Evolutionary conservation across 2,888 invertebrate species (phyloP), one percentile per base, ranked within the genome.

Genomic region (Eupithecia subfuscata): DNA sequence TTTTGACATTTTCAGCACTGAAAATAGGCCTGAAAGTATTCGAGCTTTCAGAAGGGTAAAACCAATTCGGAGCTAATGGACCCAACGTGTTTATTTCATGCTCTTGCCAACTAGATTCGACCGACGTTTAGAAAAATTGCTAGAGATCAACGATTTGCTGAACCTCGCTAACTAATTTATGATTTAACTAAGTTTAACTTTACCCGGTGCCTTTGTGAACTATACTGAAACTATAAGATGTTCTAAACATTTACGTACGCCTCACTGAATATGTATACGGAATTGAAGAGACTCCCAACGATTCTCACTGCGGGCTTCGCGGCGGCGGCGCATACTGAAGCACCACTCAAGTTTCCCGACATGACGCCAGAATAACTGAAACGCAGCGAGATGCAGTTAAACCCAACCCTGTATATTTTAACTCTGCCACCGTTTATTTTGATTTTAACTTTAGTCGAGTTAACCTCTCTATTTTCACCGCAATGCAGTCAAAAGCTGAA

Each of bases 311-410:
- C 68, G 60, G 77, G 75, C 70, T 78, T 68, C 69, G 75, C 74
- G 79, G 75, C 52, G 60, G 25, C 78, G 76, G 78, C 40, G 65
- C 71, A 78, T 79, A 83, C 82, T 75, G 78, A 78, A 79, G 81
- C 73, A 76, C 76, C 80, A 83, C 85, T 84, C 82, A 77, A 80
- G 84, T 80, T 81, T 81, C 84, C 84, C 83, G 77, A 83, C 84
- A 76, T 81, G 75, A 79, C 80, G 78, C 79, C 79, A 82, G 82
- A 81, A 83, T 82, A 84, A 82, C 80, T 80, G 79, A 84, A 84
- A 84, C 82, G 77, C 79, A 80, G 79, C 34, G 60, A 77, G 79
- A 77, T 78, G 76, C 81, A 79, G 81, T 81, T 74, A 75, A 70
- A 75, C 64, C 69, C 70, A 60, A 48, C 60, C 22, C 65, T 34